Base-by-base conservation (phyloP, 2,113 vertebrate genomes). In the Rhea pennata region DNA sequence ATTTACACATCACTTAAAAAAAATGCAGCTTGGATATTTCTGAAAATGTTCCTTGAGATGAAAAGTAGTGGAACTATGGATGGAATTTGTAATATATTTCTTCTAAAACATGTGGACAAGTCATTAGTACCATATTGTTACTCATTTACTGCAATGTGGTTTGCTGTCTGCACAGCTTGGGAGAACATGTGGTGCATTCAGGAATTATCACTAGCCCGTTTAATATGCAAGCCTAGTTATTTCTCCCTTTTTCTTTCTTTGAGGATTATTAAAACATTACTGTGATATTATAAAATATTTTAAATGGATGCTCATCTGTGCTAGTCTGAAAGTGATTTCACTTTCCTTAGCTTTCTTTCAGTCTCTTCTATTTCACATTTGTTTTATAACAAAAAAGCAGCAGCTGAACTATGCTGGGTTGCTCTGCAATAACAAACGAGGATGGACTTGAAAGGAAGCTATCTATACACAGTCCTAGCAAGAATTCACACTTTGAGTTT, bases 191-290 rank as follows among this genome's bases (percentile, higher is more conserved):
- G 66, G 59, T 51, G 66, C 36, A n/a, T n/a, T 59, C 64, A 71
- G 77, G 74, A 94, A 85, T 83, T 70, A 66, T 1, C 36, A 62
- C 10, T 58, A 54, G 8, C 10, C 48, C 85, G 44, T 73, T 82
- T 73, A 70, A 82, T 61, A 58, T 23, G 86, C 62, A 95, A 88
- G 36, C 15, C 17, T 19, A 69, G 26, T 78, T 4, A 53, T 42
- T 77, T 81, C 59, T 85, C 64, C 69, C 17, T 26, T 62, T 61
- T 79, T 31, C 69, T 54, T 26, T 76, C 31, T 31, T 58, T 82
- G 62, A 94, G 36, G 71, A 93, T 92, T 92, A 90, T 72, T 79
- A 92, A 87, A 82, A 72, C 74, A 91, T 73, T 23, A 81, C 50
- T 58, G 14, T 33, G 12, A 84, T 3, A 14, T 36, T 69, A 61